Evolutionary conservation across 2,888 invertebrate species (phyloP), one percentile per base, ranked within the genome.

Genomic region (Mythimna loreyi): DNA sequence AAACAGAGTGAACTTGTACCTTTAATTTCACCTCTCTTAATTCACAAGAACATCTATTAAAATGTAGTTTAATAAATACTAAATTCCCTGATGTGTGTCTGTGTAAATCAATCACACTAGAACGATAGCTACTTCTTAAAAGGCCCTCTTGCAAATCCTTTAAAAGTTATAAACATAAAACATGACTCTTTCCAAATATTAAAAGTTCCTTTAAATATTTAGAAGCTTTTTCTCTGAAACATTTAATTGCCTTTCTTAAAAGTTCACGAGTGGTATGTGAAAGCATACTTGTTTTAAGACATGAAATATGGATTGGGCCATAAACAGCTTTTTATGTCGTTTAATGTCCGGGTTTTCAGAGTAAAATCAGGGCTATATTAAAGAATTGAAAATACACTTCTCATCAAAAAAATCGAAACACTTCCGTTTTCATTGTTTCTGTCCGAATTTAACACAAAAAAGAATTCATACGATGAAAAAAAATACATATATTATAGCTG

Each of bases 251-350:
- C 28, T 19, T 6, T 36, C 9, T 3, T 30, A 30, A 28, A 57
- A 67, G 61, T 61, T 47, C 33, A 23, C 28, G 13, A 21, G 13
- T 11, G 47, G 64, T 69, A 68, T 64, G 55, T 71, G 21, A 57
- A 60, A 66, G 63, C 5, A 33, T 40, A 43, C 16, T 43, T 16
- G 63, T 49, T 61, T 55, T 66, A 25, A 55, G 45, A 58, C 56
- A 58, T 65, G 9, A 59, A 72, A 53, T 58, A 47, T 58, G 5
- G 67, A 59, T 49, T 8, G 11, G 43, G 45, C 25, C 64, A 28
- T 76, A 67, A 67, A 76, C 43, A 33, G n/a, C 21, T 0, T 58
- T 49, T 56, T 36, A 59, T 72, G 47, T 60, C 49, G n/a, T 55
- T 59, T 63, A 49, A 58, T 1, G 25, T 13, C 8, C 45, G 9